These are phyloP conservation scores for Silurus aristotelis DNA, from an alignment of 2,797 vertebrate genomes.

Conservation along the genomic window DNA sequence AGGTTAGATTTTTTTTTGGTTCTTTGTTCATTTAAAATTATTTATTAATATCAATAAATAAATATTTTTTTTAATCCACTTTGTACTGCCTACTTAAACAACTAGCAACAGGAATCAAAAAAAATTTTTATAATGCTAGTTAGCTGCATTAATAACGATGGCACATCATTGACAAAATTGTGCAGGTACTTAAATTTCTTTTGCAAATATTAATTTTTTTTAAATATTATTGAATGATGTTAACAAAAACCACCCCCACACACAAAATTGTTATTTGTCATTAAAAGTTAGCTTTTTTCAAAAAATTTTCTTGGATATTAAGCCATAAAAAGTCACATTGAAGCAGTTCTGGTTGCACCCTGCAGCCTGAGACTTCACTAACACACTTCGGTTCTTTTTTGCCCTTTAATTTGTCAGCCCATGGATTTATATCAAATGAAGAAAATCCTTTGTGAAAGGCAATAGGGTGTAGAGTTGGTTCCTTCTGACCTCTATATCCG, in stretches of 20 bases:
- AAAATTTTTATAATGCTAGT: neutral
- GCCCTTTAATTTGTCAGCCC: neutral
- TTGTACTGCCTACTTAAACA: too few species aligned
- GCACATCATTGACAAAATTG: neutral
- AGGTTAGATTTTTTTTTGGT: too few species aligned
- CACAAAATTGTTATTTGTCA: neutral
- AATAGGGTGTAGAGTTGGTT: constrained; percentile 13
- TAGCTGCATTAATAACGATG: neutral
- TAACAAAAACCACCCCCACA: too few species aligned
- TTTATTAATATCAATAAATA: too few species aligned
- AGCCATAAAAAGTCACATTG: neutral
- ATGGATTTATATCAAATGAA: neutral
- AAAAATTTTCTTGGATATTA: too few species aligned
- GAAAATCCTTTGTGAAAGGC: constrained; percentile 18
- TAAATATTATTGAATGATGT: neutral
- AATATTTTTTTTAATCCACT: too few species aligned
- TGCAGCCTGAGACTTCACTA: neutral
- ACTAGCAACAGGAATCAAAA: too few species aligned
- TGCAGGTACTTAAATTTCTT: neutral
- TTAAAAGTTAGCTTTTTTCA: too few species aligned
- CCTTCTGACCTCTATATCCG: constrained; percentile 19
- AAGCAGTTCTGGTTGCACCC: neutral
- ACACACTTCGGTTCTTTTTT: neutral
- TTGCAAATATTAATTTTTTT: neutral
- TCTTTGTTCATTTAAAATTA: too few species aligned